Base-by-base conservation (phyloP, 1,140 invertebrate species). In the Onthophagus taurus region DNA sequence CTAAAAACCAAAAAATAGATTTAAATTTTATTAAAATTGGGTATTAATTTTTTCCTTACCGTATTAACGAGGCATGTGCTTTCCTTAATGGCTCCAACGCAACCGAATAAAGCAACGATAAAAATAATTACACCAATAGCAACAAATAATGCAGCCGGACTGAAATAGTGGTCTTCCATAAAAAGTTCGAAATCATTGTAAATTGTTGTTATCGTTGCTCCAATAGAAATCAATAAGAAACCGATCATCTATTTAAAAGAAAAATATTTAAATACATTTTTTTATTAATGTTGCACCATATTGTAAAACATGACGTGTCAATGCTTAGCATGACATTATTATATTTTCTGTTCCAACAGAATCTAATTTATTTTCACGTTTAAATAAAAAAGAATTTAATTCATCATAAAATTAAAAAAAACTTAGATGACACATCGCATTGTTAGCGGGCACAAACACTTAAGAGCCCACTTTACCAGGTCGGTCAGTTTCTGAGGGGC, bases 31-130 rank as follows among this genome's bases (percentile, higher is more conserved):
- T 3, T 2, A 17, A 16, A 41, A 26, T 17, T 29, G 29, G 13
- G 13, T 6, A 33, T 6, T 8, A 33, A 12, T 8, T 33, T 33
- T 33, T 33, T 33, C 6, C 76, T 75, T 68, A 86, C 83, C 54
- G 78, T 72, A 52, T 88, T 79, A 14, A 89, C 78, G 66, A 91
- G 75, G 62, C 82, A 85, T 7, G 83, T 81, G 59, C 83, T 89
- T 64, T 89, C 85, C 60, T 77, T 84, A 35, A 86, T 59, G 1
- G 87, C 87, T 7, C 87, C 87, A 49, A 81, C 81, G 58, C 84
- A 88, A 37, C 88, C 88, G 54, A 89, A 79, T 33, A 85, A 73
- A 1, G 85, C 81, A 9, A 90, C 81, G 23, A 85, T 65, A 38
- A 89, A 78, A 51, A 89, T 77, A 16, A 89, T 74, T 34, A 77